Evolutionary conservation across 2,113 vertebrate species (phyloP).

Genomic region (Tapirus terrestris): DNA sequence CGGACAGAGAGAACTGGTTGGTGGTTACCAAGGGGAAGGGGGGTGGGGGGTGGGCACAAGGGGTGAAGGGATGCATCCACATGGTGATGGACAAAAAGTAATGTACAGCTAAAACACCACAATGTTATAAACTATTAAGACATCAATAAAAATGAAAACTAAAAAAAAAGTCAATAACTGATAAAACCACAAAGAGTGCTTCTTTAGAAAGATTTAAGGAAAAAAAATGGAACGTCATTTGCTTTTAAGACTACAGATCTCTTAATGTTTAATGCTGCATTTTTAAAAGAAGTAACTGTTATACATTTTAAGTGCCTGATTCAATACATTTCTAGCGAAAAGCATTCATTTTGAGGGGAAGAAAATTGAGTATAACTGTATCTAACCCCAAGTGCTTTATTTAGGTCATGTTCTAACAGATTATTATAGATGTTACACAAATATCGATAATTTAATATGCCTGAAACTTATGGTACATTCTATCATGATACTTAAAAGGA

Average conservation of each 20-base stretch:
- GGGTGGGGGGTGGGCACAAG: no score
- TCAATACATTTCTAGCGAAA: conserved; percentile 41
- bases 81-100: no score
- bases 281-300: conserved; percentile 47
- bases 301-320: conserved; percentile 43
- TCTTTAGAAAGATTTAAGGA: conserved; percentile 52
- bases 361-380: conserved; percentile 28
- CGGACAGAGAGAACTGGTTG: no score
- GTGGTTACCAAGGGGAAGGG: no score
- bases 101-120: no score
- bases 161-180: conserved; percentile 37
- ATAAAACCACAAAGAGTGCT: conserved; percentile 11
- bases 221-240: not conserved
- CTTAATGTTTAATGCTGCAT: conserved; percentile 30
- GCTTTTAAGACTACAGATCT: conserved; percentile 41
- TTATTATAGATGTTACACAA: conserved; percentile 51
- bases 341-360: conserved; percentile 47
- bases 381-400: conserved; percentile 48
- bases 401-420: conserved; percentile 50
- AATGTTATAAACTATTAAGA: no score
- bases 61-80: no score
- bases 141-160: no score
- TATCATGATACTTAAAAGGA: conserved; percentile 65
- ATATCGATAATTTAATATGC: conserved; percentile 62
- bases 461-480: conserved; percentile 59